phyloP scores from a whole-genome alignment of 53 echinoderm and acorn worm species.

The Patiria pectinifera region DNA sequence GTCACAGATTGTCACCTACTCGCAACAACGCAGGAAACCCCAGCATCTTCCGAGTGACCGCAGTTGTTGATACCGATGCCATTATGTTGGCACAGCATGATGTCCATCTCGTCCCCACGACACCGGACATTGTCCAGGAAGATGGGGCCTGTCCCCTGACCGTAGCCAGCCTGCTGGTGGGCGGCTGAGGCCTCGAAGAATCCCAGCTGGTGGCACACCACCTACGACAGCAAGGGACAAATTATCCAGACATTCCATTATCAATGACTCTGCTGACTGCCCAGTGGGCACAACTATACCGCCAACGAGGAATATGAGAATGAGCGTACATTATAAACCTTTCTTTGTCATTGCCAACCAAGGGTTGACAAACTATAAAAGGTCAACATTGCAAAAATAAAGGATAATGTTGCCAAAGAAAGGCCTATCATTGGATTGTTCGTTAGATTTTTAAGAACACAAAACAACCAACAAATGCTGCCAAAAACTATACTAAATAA shows the following conservation, averaged over 20 bases:
- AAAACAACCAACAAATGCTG: too few species aligned
- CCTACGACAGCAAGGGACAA: conserved; percentile 4
- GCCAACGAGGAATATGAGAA: too few species aligned
- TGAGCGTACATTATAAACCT: too few species aligned
- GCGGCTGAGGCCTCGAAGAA: conserved; percentile 47
- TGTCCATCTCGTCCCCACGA: conserved; percentile 51
- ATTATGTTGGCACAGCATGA: conserved; percentile 45
- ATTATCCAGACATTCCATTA: neutral
- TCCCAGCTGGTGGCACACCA: conserved; percentile 72
- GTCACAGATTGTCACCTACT: conserved; percentile 8
- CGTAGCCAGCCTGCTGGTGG: conserved; percentile 52
- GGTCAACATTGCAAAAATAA: too few species aligned
- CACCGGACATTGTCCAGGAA: conserved; percentile 68
- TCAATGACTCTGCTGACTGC: too few species aligned
- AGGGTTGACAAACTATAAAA: too few species aligned
- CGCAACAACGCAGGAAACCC: conserved; percentile 45
- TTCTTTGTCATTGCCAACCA: too few species aligned
- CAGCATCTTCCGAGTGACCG: conserved; percentile 70
- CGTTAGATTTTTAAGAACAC: too few species aligned
- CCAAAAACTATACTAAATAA: too few species aligned
- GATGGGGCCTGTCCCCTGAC: conserved; percentile 62
- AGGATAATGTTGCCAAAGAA: too few species aligned
- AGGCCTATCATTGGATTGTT: too few species aligned
- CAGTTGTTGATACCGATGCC: conserved; percentile 64
- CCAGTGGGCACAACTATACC: too few species aligned